Base-by-base conservation (phyloP, 2,888 invertebrate genomes). In the Stenoptilia bipunctidactyla region DNA sequence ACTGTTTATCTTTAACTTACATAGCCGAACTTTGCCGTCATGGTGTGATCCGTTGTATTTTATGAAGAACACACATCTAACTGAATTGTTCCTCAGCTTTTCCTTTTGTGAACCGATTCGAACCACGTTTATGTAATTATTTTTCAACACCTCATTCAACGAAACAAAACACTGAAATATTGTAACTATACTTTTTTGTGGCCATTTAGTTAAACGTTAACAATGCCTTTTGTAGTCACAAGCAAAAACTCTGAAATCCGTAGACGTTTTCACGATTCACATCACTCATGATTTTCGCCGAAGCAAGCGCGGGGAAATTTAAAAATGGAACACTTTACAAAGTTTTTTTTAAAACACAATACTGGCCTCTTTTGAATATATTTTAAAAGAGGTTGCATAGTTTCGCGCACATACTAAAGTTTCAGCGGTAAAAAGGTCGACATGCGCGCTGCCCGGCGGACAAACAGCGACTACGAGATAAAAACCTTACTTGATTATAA, bases 1-100 rank as follows among this genome's bases (percentile, higher is more conserved):
- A n/a, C n/a, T n/a, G n/a, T n/a, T n/a, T n/a, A n/a, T 6, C 9
- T 6, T 30, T 14, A 50, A 84, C 85, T 75, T 65, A 85, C 85
- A 85, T 85, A 85, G 85, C 85, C 83, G 71, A 83, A 80, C 80
- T 83, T 84, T 85, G 83, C 85, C 85, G 85, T 85, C 85, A 85
- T 85, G 85, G 80, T 85, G 83, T 77, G 80, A 77, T 71, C 76
- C 79, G 82, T 83, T 83, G 77, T 82, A 80, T 73, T 76, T 77
- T 77, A 80, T 80, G 71, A 72, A 66, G 76, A 73, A 77, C 80
- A 82, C 65, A 68, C 83, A 83, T 83, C 83, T 83, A 83, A 82
- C 77, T 73, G 75, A 77, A 73, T 77, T 82, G 58, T 67, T 61
- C 80, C 60, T 69, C 73, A 56, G 69, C 59, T 68, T 71, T 77